These are phyloP conservation scores for Marronus borbonicus DNA, from an alignment of 2,888 invertebrate species.

Conservation along the genomic window DNA sequence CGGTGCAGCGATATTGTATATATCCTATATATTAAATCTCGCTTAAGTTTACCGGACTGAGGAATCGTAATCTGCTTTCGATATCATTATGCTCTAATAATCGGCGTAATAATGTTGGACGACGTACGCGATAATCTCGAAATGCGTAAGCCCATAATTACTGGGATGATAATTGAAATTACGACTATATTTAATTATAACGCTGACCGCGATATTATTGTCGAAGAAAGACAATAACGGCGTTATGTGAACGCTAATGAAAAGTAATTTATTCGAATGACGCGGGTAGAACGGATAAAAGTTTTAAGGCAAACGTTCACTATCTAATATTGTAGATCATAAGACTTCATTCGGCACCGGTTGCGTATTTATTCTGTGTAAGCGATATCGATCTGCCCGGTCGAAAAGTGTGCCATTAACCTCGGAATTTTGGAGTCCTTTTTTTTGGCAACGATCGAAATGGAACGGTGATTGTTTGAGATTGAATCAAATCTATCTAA, in stretches of 20 bases:
- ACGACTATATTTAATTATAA: background rate
- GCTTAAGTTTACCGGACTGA: background rate
- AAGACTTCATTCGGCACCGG: no score
- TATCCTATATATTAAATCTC: background rate
- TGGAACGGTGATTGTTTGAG: no score
- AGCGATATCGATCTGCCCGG: no score
- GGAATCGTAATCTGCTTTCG: constrained; percentile 14
- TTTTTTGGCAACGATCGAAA: no score
- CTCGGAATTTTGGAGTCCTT: no score
- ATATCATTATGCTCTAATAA: constrained; percentile 15
- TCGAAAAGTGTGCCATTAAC: no score
- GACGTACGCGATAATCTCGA: background rate
- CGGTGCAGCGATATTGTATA: background rate
- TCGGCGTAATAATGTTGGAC: background rate
- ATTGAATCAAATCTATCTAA: no score
- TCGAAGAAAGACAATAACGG: background rate
- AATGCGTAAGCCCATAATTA: constrained; percentile 6
- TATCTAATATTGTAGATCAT: no score
- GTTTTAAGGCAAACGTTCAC: background rate
- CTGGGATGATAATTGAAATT: constrained; percentile 5
- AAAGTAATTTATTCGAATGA: constrained; percentile 9
- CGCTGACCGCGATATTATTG: background rate
- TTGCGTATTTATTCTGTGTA: no score
- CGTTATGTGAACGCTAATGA: background rate
- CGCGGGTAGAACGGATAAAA: background rate